These are phyloP conservation scores for Pocota personata DNA, from an alignment of 2,888 invertebrate genomes.

Conservation along the genomic window DNA sequence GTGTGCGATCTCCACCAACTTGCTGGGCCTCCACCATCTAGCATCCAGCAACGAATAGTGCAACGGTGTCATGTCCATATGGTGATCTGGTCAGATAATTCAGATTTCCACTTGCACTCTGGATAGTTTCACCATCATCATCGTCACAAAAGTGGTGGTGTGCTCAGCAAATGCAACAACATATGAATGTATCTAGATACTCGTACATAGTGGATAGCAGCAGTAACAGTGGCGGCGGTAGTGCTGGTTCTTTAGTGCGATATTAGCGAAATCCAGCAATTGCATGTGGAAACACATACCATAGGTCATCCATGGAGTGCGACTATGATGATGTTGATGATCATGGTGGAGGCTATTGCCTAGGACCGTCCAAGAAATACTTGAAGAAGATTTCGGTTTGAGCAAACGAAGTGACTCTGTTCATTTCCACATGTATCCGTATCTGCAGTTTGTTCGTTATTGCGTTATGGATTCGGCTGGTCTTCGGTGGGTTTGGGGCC, in stretches of 20 bases:
- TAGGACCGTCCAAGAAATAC: not conserved
- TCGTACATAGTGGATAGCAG: conserved; percentile 4
- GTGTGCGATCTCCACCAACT: conserved; percentile 1
- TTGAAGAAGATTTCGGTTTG: not conserved
- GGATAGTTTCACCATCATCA: conserved; percentile 58
- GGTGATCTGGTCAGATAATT: conserved; percentile 74
- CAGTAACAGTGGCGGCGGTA: not conserved
- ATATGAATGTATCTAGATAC: conserved; percentile 23
- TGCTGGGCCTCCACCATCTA: not conserved
- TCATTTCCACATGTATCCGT: conserved; percentile 12
- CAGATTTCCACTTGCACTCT: conserved; percentile 71
- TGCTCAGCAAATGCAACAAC: conserved; percentile 3
- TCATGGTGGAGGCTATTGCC: conserved; percentile 4
- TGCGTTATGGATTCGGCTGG: conserved; percentile 4
- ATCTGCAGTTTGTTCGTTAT: conserved; percentile 1
- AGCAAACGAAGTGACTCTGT: not conserved
- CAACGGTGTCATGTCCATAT: conserved; percentile 71
- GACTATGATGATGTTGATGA: conserved; percentile 28
- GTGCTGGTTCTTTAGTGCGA: conserved; percentile 53
- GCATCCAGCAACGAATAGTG: conserved; percentile 16
- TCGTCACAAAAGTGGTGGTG: conserved; percentile 22
- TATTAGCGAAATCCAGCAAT: conserved; percentile 54
- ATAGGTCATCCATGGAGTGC: conserved; percentile 22
- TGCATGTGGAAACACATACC: conserved; percentile 30
- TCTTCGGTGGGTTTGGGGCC: not conserved